Conservation (phyloP, 2,888 invertebrate genomes). For the Tenthredo notha region DNA sequence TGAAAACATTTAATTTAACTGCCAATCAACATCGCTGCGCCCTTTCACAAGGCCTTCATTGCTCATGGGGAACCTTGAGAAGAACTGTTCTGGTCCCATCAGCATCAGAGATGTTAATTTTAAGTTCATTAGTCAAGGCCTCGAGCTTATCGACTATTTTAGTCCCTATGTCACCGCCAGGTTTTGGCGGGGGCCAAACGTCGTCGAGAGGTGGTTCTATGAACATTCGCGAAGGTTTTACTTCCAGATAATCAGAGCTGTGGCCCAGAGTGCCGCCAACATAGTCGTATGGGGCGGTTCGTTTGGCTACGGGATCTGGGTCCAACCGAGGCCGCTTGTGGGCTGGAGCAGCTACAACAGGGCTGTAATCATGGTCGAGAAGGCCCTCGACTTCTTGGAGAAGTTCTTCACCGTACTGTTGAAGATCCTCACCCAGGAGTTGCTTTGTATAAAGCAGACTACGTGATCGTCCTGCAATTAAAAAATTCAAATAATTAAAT, state of each 20-base stretch:
- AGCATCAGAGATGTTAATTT: constrained; percentile 74
- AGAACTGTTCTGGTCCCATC: constrained; percentile 75
- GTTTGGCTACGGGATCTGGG: constrained; percentile 64
- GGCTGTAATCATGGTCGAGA: constrained; percentile 75
- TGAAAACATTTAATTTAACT: constrained; percentile 19
- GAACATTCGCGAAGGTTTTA: constrained; percentile 74
- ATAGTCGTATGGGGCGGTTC: constrained; percentile 62
- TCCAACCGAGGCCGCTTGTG: constrained; percentile 72
- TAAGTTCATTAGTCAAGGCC: constrained; percentile 72
- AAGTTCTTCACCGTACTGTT: constrained; percentile 73
- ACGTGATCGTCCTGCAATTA: constrained; percentile 73
- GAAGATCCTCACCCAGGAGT: constrained; percentile 72
- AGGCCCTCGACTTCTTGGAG: constrained; percentile 74
- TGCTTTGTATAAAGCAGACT: constrained; percentile 74
- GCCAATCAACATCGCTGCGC: constrained; percentile 1
- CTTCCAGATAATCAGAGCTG: constrained; percentile 59
- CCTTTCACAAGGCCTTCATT: constrained; percentile 58
- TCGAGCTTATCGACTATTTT: constrained; percentile 71
- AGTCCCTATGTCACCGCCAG: constrained; percentile 58
- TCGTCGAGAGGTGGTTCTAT: constrained; percentile 82
- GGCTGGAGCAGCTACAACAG: constrained; percentile 68
- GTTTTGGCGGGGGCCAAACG: constrained; percentile 81
- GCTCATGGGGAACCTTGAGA: constrained; percentile 73
- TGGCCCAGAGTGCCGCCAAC: constrained; percentile 66
- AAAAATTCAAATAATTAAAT: background rate